phyloP scores from a whole-genome alignment of 1,140 invertebrate species.

The Apis dorsata region DNA sequence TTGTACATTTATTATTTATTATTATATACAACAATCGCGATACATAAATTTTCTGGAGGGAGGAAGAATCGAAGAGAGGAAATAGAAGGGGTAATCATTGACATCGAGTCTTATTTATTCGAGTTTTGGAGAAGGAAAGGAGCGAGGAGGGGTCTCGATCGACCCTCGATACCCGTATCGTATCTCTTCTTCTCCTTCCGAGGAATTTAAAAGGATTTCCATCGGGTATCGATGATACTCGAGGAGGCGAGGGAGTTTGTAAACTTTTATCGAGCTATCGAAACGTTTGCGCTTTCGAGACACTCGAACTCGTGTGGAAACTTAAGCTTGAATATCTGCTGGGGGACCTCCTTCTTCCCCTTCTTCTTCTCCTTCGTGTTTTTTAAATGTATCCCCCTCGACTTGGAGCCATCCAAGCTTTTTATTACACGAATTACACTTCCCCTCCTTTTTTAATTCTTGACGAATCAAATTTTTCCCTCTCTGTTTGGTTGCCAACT shows the following conservation, averaged over 20 bases:
- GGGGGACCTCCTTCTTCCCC: conserved; percentile 34
- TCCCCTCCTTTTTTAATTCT: not conserved
- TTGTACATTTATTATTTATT: no score
- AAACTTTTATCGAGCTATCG: conserved; percentile 69
- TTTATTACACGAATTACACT: conserved; percentile 16
- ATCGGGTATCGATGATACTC: conserved; percentile 72
- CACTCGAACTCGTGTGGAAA: conserved; percentile 49
- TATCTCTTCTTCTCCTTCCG: not conserved
- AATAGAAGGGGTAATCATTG: no score
- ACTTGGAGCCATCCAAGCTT: not conserved
- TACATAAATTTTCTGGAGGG: no score
- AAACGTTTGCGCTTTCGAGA: conserved; percentile 69
- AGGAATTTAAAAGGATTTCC: conserved; percentile 62
- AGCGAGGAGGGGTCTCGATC: no score
- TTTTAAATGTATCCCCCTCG: conserved; percentile 1
- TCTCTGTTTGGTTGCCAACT: no score
- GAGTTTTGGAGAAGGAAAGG: no score
- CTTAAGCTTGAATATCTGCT: conserved; percentile 12
- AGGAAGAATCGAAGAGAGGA: no score
- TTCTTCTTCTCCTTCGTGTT: conserved; percentile 1
- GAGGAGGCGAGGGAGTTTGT: conserved; percentile 63
- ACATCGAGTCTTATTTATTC: no score
- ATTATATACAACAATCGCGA: no score
- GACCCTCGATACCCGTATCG: no score
- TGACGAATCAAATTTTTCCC: not conserved